Evolutionary conservation across 2,888 invertebrate genomes (phyloP), one percentile per base, ranked within the genome.

Genomic region (Pasiphila rectangulata): DNA sequence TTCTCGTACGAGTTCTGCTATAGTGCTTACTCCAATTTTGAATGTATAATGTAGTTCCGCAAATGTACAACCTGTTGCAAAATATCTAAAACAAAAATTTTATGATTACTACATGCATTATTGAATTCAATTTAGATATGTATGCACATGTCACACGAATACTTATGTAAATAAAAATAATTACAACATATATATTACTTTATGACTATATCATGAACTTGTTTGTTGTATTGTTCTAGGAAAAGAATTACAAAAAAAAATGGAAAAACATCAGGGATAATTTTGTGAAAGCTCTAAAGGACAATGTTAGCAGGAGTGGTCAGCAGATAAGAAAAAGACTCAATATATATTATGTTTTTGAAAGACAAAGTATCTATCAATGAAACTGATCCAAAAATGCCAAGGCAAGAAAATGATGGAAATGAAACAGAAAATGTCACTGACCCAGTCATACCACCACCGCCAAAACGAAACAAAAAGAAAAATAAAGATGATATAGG

Each of bases 1-100:
- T 59, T 61, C 56, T 51, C 59, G 56, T 19, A 59, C 51, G 27
- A 61, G 56, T 56, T 56, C 61, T 20, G 57, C 51, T 38, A 57
- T 23, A 29, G 59, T 61, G 38, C 54, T 57, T 35, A 54, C 39
- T 51, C 57, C 58, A 58, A 56, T 46, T 39, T 32, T 51, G 29
- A 51, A 58, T 41, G 39, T 34, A 27, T 34, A 39, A 15, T 39
- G 32, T 27, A 47, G 27, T 35, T 38, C 44, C 2, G 41, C 25
- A 24, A 56, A 40, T 40, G 55, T 36, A 38, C 50, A 53, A 4
- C 47, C 53, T 13, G 39, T 47, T 45, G 53, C 49, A 23, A 55
- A 43, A 51, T 51, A 54, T 54, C 47, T 49, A 15, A n/a, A n/a
- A n/a, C n/a, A n/a, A n/a, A n/a, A n/a, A n/a, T n/a, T n/a, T n/a